Conservation (phyloP, 2,797 vertebrate species). For the Pangasius sanitwongsei region DNA sequence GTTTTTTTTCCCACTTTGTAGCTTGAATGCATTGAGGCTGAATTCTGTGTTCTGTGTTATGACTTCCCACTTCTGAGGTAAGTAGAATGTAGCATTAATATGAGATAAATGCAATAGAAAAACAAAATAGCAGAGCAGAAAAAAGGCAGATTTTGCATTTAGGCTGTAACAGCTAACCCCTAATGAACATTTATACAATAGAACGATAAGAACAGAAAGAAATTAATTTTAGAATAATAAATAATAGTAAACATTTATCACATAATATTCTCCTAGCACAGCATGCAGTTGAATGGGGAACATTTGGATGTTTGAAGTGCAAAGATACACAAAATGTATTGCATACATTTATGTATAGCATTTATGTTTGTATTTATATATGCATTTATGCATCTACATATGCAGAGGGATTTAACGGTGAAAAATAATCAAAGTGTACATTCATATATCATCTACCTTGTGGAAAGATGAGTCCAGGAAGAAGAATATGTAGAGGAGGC, state of each 20-base stretch:
- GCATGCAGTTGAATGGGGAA: neutral
- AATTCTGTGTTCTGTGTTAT: neutral
- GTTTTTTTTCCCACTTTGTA: neutral
- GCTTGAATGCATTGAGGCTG: neutral
- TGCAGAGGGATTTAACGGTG: neutral
- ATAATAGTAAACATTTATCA: neutral
- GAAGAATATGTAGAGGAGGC: slow-evolving; percentile 23
- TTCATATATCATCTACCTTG: neutral
- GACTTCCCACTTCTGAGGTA: neutral
- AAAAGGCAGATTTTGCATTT: neutral
- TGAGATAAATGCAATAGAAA: neutral
- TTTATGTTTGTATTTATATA: neutral
- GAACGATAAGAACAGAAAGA: neutral
- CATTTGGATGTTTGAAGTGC: neutral
- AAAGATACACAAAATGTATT: neutral
- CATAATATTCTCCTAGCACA: neutral
- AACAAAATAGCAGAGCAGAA: neutral
- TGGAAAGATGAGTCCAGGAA: slow-evolving; percentile 32
- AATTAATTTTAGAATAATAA: neutral
- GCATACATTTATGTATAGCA: neutral
- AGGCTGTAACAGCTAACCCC: neutral
- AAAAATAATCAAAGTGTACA: neutral
- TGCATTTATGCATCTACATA: neutral
- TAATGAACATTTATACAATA: neutral
- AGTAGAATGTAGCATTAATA: neutral